Base-by-base conservation (phyloP, 2,888 invertebrate genomes). In the Steromphala cineraria region DNA sequence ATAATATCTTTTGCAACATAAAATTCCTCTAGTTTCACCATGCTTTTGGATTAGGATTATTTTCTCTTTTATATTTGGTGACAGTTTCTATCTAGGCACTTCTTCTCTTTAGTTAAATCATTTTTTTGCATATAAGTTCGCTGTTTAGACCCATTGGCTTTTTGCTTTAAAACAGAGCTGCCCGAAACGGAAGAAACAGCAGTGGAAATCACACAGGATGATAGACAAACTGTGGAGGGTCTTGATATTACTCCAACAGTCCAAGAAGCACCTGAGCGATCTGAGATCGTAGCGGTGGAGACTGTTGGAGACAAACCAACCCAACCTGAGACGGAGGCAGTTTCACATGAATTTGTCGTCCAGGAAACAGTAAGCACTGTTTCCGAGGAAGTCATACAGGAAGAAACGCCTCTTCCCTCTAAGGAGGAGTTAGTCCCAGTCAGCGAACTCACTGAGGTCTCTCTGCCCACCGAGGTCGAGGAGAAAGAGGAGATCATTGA, bases 271-370 rank as follows among this genome's bases (percentile, higher is more conserved):
- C 86, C 88, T 62, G 88, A 88, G 79, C 84, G 80, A 46, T 82
- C 88, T 81, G 89, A 89, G 85, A 86, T 86, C 80, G 82, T 85
- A 77, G 80, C 89, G 79, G 79, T 90, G 77, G 90, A 90, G 83
- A 89, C 88, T 81, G 84, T 87, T 80, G 84, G 85, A 85, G 90
- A 88, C 82, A 86, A 88, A 75, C 62, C 82, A 67, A 80, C 81
- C 56, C 83, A 86, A 81, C 83, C 85, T 76, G 89, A 88, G 86
- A 90, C 87, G 88, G 91, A 90, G 87, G 89, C 89, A 87, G 90
- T 89, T 87, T 86, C 88, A 86, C 88, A 87, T 85, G 89, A 89
- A 86, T 83, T 89, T 82, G 86, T 89, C 82, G 86, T 87, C 55
- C 82, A 83, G 67, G 89, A 83, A 80, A 82, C 79, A 46, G 80